A percentile compares a stretch with the other conserved stretches of the same genome.
phyloP scores from a whole-genome alignment of 2,888 invertebrate species.

The Scrobipalpa atriplicella region DNA sequence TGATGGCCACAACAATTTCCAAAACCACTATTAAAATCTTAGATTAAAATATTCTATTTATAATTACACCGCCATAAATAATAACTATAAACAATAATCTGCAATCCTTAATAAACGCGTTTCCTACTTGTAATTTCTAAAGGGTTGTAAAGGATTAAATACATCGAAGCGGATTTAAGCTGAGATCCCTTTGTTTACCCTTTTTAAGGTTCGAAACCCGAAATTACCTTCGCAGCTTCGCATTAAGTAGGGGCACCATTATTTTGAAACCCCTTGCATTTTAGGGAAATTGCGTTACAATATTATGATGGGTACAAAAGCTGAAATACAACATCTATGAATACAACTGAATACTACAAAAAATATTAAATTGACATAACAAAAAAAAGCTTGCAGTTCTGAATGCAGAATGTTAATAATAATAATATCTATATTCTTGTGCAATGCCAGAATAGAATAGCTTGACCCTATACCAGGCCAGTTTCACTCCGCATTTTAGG shows the following conservation, averaged over 20 bases:
- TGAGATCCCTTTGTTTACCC: constrained; percentile 26
- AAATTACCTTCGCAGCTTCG: constrained; percentile 26
- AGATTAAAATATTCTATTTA: constrained; percentile 6
- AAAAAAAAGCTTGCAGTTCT: too few relatives aligned
- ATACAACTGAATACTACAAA: too few relatives aligned
- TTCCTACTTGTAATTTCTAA: constrained; percentile 20
- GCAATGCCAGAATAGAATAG: too few relatives aligned
- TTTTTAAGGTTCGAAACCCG: constrained; percentile 26
- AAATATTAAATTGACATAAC: too few relatives aligned
- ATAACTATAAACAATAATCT: constrained; percentile 2
- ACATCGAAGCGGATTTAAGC: constrained; percentile 21
- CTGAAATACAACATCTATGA: too few relatives aligned
- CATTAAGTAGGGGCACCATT: constrained; percentile 10
- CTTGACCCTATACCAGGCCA: too few relatives aligned
- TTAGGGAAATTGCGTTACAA: too few relatives aligned
- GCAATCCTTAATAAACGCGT: constrained; percentile 16
- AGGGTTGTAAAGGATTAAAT: constrained; percentile 22
- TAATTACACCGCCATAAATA: constrained; percentile 5
- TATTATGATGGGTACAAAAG: too few relatives aligned
- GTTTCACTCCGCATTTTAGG: too few relatives aligned
- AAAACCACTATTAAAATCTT: neutral
- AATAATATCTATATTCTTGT: too few relatives aligned
- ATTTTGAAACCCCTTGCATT: neutral
- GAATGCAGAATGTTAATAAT: too few relatives aligned
- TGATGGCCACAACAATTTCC: neutral